phyloP scores from a whole-genome alignment of 2,797 vertebrate genomes.

The Peromyscus melanophrys region DNA sequence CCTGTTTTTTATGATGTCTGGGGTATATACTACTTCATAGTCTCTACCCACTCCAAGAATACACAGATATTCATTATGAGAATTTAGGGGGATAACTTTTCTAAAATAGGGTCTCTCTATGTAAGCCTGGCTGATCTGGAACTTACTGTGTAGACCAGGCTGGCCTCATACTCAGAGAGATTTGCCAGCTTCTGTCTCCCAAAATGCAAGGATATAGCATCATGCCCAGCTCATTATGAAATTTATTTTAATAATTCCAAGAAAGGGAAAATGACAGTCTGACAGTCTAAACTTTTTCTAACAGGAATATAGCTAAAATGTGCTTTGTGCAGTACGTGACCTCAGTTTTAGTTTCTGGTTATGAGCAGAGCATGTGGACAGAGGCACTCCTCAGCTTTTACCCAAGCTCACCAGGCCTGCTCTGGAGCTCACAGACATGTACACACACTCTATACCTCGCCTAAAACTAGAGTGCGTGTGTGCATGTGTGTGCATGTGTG shows the following conservation, averaged over 20 bases:
- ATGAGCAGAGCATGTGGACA: neutral
- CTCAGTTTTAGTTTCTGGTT: neutral
- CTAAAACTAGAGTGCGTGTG: neutral
- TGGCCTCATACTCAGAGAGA: neutral
- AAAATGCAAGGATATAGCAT: neutral
- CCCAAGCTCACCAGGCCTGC: neutral
- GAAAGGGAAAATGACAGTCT: neutral
- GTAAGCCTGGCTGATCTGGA: neutral
- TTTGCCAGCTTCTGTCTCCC: neutral
- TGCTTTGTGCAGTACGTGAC: accelerated
- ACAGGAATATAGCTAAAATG: neutral
- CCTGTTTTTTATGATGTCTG: neutral
- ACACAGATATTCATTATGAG: neutral
- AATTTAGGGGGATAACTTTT: neutral
- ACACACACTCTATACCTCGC: neutral
- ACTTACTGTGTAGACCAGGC: too few relatives aligned
- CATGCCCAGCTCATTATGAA: neutral
- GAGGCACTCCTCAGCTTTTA: accelerated
- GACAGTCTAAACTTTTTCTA: neutral
- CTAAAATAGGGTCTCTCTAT: neutral
- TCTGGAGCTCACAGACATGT: neutral
- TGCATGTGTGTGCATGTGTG: neutral
- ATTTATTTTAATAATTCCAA: neutral
- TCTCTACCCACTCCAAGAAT: neutral
- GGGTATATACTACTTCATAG: neutral